These are phyloP conservation scores for Lamellibrachia luymesi DNA, from an alignment of 1,140 invertebrate genomes.

Conservation along the genomic window DNA sequence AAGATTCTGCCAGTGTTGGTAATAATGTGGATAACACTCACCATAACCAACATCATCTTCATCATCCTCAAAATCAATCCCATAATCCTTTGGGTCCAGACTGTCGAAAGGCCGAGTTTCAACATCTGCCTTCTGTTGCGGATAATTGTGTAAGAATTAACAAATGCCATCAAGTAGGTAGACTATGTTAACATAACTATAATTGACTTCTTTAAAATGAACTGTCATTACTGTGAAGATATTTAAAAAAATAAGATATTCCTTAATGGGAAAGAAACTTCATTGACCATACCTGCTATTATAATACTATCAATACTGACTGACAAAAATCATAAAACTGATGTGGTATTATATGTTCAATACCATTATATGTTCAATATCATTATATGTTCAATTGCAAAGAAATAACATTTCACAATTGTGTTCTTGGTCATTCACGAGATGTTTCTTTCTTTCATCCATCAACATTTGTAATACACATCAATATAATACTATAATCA, in stretches of 20 bases:
- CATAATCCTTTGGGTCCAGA: conserved; percentile 37
- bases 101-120: background rate
- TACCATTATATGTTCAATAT: too few relatives aligned
- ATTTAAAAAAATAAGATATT: background rate
- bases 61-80: conserved; percentile 37
- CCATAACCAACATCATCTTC: conserved; percentile 16
- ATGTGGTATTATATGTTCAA: background rate
- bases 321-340: background rate
- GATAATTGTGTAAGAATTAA: background rate
- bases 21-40: background rate
- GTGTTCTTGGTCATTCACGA: background rate
- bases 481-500: too few relatives aligned
- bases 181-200: background rate
- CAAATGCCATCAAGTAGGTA: background rate
- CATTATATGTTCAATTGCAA: background rate
- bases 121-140: background rate
- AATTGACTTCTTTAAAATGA: background rate
- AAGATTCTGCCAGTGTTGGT: too few relatives aligned
- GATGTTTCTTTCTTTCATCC: background rate
- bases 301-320: background rate
- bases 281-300: background rate
- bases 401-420: background rate
- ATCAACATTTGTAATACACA: background rate
- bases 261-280: background rate
- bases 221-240: background rate